Base-by-base conservation (phyloP, 1,140 invertebrate genomes). In the Ips nitidus region DNA sequence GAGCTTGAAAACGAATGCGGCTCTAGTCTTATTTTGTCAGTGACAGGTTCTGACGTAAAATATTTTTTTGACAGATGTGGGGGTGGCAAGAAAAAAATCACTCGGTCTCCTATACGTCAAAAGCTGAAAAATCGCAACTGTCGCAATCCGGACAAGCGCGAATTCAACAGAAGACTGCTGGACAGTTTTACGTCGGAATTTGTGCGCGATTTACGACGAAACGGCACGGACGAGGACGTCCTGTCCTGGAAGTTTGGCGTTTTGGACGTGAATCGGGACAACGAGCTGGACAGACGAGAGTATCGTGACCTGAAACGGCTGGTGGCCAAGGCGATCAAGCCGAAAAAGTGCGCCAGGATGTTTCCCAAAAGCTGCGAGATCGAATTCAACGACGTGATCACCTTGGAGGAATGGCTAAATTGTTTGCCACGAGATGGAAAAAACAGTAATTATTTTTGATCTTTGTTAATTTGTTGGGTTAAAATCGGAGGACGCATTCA, bases 241-340 rank as follows among this genome's bases (percentile, higher is more conserved):
- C 76, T 94, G 4, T 87, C 91, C 53, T 97, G 95, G 95, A 97
- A 97, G 80, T 98, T 97, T 76, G 80, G 83, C 1, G 84, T 89
- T 53, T 82, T 97, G 75, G 94, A 98, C 81, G 80, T 81, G 41
- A 90, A 97, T 80, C 83, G 83, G 7, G 92, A 95, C 80, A 85
- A 86, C 39, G 36, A 65, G 53, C 80, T 98, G 58, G 89, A 92
- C 75, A 88, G 88, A 72, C 84, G 85, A 43, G 95, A 98, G 79
- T 93, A 94, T 75, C 85, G 88, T 71, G 90, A 91, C 66, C 82
- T 97, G 3, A 86, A 89, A 64, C 84, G 89, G 70, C 85, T 96
- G 40, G 90, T 95, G 1, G 92, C 90, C 77, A 93, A 93, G 81
- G 88, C 91, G 38, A 91, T 97, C 36, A 90, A 91, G 74, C 95